phyloP scores from a whole-genome alignment of 2,888 invertebrate genomes.

The Sipha maydis region DNA sequence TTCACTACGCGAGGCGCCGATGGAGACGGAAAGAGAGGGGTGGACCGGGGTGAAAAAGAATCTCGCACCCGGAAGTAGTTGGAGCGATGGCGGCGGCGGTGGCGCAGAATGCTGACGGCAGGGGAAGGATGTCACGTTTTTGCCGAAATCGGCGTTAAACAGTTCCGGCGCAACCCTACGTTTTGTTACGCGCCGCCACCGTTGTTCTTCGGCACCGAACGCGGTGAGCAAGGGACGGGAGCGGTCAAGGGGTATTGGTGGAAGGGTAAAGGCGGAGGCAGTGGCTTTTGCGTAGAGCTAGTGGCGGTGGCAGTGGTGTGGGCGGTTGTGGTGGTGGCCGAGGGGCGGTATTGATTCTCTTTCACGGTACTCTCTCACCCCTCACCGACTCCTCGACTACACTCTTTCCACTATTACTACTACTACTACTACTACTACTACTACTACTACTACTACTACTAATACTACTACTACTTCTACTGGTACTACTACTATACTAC shows the following conservation, averaged over 20 bases:
- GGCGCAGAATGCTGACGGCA: not conserved
- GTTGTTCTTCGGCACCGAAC: conserved; percentile 16
- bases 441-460: not conserved
- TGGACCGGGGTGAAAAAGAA: conserved; percentile 15
- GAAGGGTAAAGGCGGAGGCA: not conserved
- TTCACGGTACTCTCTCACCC: conserved; percentile 50
- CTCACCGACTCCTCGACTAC: not conserved
- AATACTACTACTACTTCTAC: not conserved
- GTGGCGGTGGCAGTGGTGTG: not conserved
- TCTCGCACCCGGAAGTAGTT: conserved; percentile 55
- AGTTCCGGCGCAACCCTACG: conserved; percentile 61
- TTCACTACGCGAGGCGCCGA: conserved; percentile 27
- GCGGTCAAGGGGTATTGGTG: not conserved
- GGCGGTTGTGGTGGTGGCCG: not conserved
- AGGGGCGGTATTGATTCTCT: conserved; percentile 61
- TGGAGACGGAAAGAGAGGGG: not conserved
- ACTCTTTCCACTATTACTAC: not conserved
- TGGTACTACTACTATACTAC: conserved; percentile 13
- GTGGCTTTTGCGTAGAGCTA: not conserved
- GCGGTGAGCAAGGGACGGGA: not conserved
- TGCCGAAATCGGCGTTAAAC: conserved; percentile 62
- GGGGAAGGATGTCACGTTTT: conserved; percentile 60
- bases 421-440: conserved; percentile 23
- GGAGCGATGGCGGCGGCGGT: not conserved
- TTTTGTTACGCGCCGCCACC: conserved; percentile 57